A percentile compares a stretch with the other conserved stretches of the same genome.
These are phyloP conservation scores for Poeciliopsis turrubarensis DNA, from an alignment of 2,113 vertebrate genomes.

Conservation along the genomic window DNA sequence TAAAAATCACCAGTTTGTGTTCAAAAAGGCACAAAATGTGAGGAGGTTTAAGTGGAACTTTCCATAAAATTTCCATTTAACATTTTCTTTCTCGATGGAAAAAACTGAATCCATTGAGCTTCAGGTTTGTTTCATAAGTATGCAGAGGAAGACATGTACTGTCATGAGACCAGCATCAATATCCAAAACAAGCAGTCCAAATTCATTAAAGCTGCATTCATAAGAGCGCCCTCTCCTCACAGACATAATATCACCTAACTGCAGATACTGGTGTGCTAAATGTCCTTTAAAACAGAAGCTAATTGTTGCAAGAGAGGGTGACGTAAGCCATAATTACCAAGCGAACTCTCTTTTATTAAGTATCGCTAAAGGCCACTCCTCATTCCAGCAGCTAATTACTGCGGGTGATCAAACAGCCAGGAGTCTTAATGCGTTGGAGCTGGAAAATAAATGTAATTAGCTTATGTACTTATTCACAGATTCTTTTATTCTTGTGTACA, in stretches of 20 bases:
- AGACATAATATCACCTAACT: slow-evolving; percentile 63
- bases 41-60: no score
- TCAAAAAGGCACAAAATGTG: no score
- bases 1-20: no score
- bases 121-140: slow-evolving; percentile 32
- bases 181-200: slow-evolving; percentile 52
- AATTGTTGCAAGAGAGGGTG: slow-evolving; percentile 59
- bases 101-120: slow-evolving; percentile 40
- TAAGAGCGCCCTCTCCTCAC: slow-evolving; percentile 16
- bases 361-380: slow-evolving; percentile 47
- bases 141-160: slow-evolving; percentile 17
- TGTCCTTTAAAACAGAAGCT: slow-evolving; percentile 63
- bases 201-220: slow-evolving; percentile 59
- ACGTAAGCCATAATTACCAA: slow-evolving; percentile 64
- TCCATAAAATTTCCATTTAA: slow-evolving; percentile 2
- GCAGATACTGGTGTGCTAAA: slow-evolving; percentile 64
- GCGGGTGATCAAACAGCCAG: slow-evolving; percentile 44
- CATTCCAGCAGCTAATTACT: slow-evolving; percentile 55
- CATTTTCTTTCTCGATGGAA: slow-evolving; percentile 8
- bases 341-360: slow-evolving; percentile 55
- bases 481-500: slow-evolving; percentile 8
- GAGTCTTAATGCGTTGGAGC: slow-evolving; percentile 56
- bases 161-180: slow-evolving; percentile 24
- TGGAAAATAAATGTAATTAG: slow-evolving; percentile 44
- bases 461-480: slow-evolving; percentile 6